These are phyloP conservation scores for Thereva unica DNA, from an alignment of 2,888 invertebrate species.

Conservation along the genomic window DNA sequence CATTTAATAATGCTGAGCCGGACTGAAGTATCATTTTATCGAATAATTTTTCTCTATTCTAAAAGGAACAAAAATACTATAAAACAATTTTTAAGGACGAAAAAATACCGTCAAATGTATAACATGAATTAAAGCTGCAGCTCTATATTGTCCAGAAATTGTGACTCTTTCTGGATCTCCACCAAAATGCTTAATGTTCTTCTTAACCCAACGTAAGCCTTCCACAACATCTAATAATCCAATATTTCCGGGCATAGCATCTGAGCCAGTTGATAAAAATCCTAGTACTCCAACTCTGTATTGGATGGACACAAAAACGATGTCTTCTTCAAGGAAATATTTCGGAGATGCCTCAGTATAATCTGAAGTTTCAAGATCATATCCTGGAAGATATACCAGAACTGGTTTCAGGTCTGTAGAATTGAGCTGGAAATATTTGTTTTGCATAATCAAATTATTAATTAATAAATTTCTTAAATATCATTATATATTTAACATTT, in stretches of 20 bases:
- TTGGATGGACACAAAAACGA: conserved; percentile 59
- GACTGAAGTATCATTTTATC: conserved; percentile 58
- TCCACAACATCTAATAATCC: conserved; percentile 61
- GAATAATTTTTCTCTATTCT: conserved; percentile 51
- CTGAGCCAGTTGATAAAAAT: conserved; percentile 60
- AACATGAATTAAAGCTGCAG: conserved; percentile 54
- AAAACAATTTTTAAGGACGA: background rate
- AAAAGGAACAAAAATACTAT: background rate
- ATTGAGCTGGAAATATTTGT: conserved; percentile 40
- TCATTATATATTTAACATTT: background rate
- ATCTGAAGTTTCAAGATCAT: conserved; percentile 56
- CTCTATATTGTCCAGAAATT: conserved; percentile 58
- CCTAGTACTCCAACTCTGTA: conserved; percentile 62
- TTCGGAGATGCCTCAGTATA: conserved; percentile 55
- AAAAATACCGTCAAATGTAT: conserved; percentile 52
- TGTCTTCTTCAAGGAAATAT: conserved; percentile 59
- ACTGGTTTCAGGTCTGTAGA: conserved; percentile 50
- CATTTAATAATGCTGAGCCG: conserved; percentile 55
- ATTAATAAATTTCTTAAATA: background rate
- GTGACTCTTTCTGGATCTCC: conserved; percentile 56
- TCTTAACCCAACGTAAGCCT: conserved; percentile 60
- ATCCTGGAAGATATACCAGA: conserved; percentile 59
- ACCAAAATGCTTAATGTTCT: conserved; percentile 56
- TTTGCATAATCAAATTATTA: background rate
- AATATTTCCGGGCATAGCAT: conserved; percentile 62